A percentile compares a stretch with the other conserved stretches of the same genome.
These are phyloP conservation scores for Tupaia tana DNA, from an alignment of 2,113 vertebrate species.

Conservation along the genomic window DNA sequence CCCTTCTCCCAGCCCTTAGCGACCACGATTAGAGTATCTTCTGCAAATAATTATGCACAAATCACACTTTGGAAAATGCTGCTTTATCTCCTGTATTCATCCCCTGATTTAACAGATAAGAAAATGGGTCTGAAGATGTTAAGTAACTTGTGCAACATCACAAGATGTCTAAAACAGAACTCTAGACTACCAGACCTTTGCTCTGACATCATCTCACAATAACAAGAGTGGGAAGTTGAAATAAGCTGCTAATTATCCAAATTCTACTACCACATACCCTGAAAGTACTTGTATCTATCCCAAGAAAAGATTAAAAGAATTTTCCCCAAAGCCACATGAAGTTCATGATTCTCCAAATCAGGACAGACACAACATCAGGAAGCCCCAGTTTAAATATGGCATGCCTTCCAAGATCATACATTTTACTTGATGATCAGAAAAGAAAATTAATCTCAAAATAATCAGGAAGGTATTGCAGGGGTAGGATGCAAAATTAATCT, in stretches of 20 bases:
- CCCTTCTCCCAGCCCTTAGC: not conserved
- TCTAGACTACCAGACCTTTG: not conserved
- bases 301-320: not conserved
- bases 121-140: not conserved
- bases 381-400: not conserved
- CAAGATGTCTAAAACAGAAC: constrained; percentile 18
- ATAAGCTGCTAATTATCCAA: not conserved
- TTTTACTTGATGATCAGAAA: constrained; percentile 33
- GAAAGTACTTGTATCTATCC: not conserved
- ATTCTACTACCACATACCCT: not conserved
- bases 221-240: not conserved
- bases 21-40: not conserved
- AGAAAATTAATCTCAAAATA: constrained; percentile 38
- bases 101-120: not conserved
- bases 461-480: not conserved
- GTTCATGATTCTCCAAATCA: not conserved
- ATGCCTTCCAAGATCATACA: not conserved
- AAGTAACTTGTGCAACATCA: not conserved
- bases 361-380: not conserved
- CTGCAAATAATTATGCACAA: constrained; percentile 19
- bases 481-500: not conserved
- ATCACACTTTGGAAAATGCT: not conserved
- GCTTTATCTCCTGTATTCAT: not conserved
- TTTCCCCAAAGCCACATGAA: not conserved
- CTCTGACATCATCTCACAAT: not conserved